A percentile compares a stretch with the other conserved stretches of the same genome.
phyloP scores from a whole-genome alignment of 1,140 invertebrate species.

The Zophobas atratus region DNA sequence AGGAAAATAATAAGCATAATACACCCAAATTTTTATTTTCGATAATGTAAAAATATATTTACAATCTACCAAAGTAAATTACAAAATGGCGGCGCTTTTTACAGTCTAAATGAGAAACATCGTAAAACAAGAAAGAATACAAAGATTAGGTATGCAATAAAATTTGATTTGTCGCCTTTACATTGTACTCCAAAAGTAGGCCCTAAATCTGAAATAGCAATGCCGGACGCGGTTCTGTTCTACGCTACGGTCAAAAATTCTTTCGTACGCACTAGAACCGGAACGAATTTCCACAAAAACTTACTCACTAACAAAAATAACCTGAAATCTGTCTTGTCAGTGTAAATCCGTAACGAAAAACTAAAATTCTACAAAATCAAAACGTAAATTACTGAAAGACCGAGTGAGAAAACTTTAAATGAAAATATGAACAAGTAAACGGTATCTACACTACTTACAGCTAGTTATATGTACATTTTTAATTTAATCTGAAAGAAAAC shows the following conservation, averaged over 20 bases:
- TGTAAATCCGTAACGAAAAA: neutral
- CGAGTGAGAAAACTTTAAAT: slow-evolving; percentile 42
- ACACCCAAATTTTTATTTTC: slow-evolving; percentile 31
- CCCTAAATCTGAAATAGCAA: slow-evolving; percentile 4
- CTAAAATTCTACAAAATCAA: neutral
- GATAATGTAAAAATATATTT: slow-evolving; percentile 43
- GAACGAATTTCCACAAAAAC: neutral
- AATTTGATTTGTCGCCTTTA: slow-evolving; percentile 1
- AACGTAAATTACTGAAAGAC: slow-evolving; percentile 45
- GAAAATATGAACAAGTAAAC: neutral
- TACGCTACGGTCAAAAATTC: neutral
- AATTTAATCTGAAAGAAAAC: slow-evolving; percentile 15
- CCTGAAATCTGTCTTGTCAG: neutral
- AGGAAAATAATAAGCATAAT: neutral
- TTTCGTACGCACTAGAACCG: too few relatives aligned
- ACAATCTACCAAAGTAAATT: slow-evolving; percentile 37
- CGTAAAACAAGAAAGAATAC: neutral
- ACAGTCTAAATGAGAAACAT: slow-evolving; percentile 11
- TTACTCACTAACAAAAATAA: slow-evolving; percentile 7
- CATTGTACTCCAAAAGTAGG: slow-evolving; percentile 2
- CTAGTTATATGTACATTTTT: slow-evolving; percentile 23
- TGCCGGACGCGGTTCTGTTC: neutral
- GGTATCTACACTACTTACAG: slow-evolving; percentile 6
- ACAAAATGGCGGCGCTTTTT: slow-evolving; percentile 31
- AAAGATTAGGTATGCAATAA: neutral